These are phyloP conservation scores for Orthosia gracilis DNA, from an alignment of 2,888 invertebrate species.

Conservation along the genomic window DNA sequence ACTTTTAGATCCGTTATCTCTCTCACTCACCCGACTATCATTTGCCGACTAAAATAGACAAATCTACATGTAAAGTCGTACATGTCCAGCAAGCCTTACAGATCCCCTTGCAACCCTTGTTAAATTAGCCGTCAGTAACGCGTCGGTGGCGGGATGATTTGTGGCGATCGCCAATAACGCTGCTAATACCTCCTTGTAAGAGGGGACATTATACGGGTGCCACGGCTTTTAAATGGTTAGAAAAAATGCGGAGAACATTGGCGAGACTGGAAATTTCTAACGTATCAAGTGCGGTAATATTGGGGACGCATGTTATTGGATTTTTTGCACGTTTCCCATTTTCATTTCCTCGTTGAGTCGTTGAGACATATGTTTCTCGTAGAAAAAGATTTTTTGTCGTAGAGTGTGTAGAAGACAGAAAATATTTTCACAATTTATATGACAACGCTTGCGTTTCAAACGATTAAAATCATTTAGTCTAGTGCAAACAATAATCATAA, in stretches of 20 bases:
- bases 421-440: background rate
- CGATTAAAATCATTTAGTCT: background rate
- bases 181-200: constrained; percentile 74
- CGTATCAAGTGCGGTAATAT: background rate
- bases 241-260: constrained; percentile 24
- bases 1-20: no score
- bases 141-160: constrained; percentile 76
- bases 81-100: constrained; percentile 35
- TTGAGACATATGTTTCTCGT: background rate
- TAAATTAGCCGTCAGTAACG: constrained; percentile 81
- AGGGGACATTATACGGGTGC: constrained; percentile 52
- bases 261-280: background rate
- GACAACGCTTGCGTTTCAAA: background rate
- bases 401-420: background rate
- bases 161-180: constrained; percentile 73
- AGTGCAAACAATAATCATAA: background rate
- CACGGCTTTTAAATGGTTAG: constrained; percentile 26
- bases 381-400: background rate
- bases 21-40: no score
- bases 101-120: constrained; percentile 59
- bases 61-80: constrained; percentile 22
- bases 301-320: background rate
- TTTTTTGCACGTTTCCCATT: background rate
- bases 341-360: background rate
- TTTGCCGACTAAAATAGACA: background rate